Conservation (phyloP, 2,113 vertebrate genomes). For the Choloepus hoffmanni region DNA sequence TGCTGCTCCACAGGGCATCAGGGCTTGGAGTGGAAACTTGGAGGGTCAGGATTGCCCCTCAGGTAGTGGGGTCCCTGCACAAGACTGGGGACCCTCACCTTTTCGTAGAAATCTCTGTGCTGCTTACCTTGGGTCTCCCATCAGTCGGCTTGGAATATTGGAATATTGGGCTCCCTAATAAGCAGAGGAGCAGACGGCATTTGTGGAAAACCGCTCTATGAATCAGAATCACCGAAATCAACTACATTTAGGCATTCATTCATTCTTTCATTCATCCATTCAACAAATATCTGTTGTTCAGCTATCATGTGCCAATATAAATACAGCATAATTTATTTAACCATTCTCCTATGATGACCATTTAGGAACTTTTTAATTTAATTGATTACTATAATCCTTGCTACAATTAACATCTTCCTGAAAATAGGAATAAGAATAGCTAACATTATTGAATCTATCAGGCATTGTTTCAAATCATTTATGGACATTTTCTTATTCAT, state of each 20-base stretch:
- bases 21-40: background rate
- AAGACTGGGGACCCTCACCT: no score
- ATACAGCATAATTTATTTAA: background rate
- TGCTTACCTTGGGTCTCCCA: background rate
- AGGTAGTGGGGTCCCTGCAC: background rate
- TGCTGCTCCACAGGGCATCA: fast-evolving
- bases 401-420: background rate
- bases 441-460: background rate
- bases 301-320: background rate
- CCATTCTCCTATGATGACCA: background rate
- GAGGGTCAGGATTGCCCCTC: background rate
- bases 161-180: no score
- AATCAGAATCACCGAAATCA: background rate
- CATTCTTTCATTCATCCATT: no score
- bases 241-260: background rate
- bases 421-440: background rate
- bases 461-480: background rate
- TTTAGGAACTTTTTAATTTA: background rate
- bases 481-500: background rate
- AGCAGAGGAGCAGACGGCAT: background rate
- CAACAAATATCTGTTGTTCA: background rate
- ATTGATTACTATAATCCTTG: background rate
- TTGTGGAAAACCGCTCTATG: background rate
- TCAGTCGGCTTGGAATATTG: no score
- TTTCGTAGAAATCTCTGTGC: no score